Evolutionary conservation across 2,888 invertebrate genomes (phyloP), one percentile per base, ranked within the genome.

Genomic region (Heliconius charithonia): DNA sequence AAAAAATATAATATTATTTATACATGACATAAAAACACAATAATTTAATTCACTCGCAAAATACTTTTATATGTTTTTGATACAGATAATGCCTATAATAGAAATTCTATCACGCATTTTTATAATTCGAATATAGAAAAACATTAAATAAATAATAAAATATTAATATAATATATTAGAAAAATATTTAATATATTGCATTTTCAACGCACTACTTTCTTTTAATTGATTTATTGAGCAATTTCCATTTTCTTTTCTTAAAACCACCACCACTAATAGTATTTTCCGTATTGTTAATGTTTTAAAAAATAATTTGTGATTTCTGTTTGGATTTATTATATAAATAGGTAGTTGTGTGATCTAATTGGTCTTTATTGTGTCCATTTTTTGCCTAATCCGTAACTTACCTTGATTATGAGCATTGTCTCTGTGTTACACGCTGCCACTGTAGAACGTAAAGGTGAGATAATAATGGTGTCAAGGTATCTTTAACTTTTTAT

Each of bases 371-470:
- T 77, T 71, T 72, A 72, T 16, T 77, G 63, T 77, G 51, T 78
- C 77, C 32, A 78, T 77, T 74, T 81, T 79, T 22, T 70, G 69
- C 62, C 69, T 67, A 72, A 66, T 75, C 76, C 72, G 69, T 83
- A 79, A 81, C 77, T 78, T 81, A 80, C 85, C 90, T 92, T 91
- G 92, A 92, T 94, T 93, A 90, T 93, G 93, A 91, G 91, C 88
- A 85, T 84, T 88, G 78, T 91, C 81, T 93, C 89, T 95, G 90
- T 94, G 93, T 95, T 95, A 91, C 95, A 95, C 92, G 95, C 95
- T 93, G 95, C 95, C 91, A 83, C 85, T 83, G 83, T 90, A 95
- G 95, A 94, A 93, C 89, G 82, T 95, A 94, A 95, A 94, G 95
- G 95, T 95, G 92, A 94, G 95, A 81, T 65, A 6, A n/a, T 25